Evolutionary conservation across 2,888 invertebrate species (phyloP).

Genomic region (Lycocerus yunnanus): DNA sequence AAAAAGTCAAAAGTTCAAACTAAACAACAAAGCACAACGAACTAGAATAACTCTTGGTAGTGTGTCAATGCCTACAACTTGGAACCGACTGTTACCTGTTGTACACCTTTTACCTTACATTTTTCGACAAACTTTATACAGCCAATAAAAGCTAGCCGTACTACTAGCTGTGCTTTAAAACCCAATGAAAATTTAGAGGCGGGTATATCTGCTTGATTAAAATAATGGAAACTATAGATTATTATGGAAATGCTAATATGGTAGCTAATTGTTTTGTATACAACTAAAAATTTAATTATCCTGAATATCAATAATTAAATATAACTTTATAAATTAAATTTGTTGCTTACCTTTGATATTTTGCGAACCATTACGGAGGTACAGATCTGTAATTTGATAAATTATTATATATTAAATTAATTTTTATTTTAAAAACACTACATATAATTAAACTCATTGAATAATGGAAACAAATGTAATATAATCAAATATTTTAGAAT

Average conservation of each 20-base stretch:
- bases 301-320: background rate
- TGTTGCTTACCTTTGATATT: background rate
- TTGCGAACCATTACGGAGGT: background rate
- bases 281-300: background rate
- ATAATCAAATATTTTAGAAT: too few relatives aligned
- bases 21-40: conserved; percentile 36
- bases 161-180: conserved; percentile 26
- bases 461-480: too few relatives aligned
- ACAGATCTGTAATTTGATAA: background rate
- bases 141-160: conserved; percentile 44
- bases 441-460: too few relatives aligned
- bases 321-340: background rate
- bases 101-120: conserved; percentile 38
- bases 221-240: conserved; percentile 56
- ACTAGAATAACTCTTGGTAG: conserved; percentile 32
- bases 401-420: background rate
- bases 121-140: conserved; percentile 39
- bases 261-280: conserved; percentile 52
- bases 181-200: conserved; percentile 46
- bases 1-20: conserved; percentile 38
- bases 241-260: conserved; percentile 53
- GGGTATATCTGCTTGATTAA: conserved; percentile 46
- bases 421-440: too few relatives aligned
- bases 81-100: conserved; percentile 51
- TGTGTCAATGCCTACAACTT: conserved; percentile 47